These are phyloP conservation scores for Drosophila falleni DNA, from an alignment of 2,888 invertebrate species.

Conservation along the genomic window DNA sequence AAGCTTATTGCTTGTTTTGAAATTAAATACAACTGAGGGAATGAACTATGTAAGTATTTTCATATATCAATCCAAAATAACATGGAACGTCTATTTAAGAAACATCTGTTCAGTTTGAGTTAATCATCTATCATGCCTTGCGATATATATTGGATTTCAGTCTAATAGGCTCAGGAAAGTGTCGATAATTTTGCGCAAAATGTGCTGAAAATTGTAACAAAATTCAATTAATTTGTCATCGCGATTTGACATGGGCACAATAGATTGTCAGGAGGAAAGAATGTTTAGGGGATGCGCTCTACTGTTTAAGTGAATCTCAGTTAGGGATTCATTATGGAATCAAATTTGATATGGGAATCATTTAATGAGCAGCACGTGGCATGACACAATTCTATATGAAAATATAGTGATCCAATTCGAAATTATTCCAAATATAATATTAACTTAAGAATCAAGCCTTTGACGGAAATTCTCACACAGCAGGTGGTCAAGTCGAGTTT, in stretches of 20 bases:
- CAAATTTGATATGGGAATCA: slow-evolving; percentile 45
- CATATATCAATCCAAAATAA: not conserved
- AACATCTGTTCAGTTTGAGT: slow-evolving; percentile 55
- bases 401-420: slow-evolving; percentile 3
- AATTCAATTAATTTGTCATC: slow-evolving; percentile 76
- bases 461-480: slow-evolving; percentile 49
- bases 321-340: slow-evolving; percentile 13
- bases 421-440: slow-evolving; percentile 12
- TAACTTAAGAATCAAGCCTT: slow-evolving; percentile 5
- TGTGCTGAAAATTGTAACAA: slow-evolving; percentile 49
- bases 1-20: not conserved
- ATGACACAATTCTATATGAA: not conserved
- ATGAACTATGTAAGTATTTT: not conserved
- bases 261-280: not conserved
- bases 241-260: slow-evolving; percentile 60
- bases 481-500: slow-evolving; percentile 58
- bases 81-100: not conserved
- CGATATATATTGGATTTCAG: slow-evolving; percentile 59
- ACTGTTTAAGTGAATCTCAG: slow-evolving; percentile 32
- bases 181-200: slow-evolving; percentile 48
- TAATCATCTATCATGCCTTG: slow-evolving; percentile 62
- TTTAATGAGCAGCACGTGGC: slow-evolving; percentile 49
- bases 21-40: not conserved
- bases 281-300: slow-evolving; percentile 23
- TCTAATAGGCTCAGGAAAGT: slow-evolving; percentile 40